Evolutionary conservation across 2,797 vertebrate species (phyloP).

Genomic region (Pygocentrus nattereri): DNA sequence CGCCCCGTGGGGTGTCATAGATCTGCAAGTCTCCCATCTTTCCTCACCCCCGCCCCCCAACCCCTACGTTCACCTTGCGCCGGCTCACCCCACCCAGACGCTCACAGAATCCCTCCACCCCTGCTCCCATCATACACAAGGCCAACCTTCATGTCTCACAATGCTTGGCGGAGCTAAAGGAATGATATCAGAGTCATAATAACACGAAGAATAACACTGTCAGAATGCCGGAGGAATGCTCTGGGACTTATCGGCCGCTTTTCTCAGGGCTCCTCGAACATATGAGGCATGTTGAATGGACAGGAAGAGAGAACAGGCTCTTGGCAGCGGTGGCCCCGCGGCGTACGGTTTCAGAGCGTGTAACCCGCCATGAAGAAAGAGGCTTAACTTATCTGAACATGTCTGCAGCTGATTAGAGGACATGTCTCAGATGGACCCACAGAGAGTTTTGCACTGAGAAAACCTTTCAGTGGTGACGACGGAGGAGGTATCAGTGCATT

Average conservation of each 20-base stretch:
- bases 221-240: constrained; percentile 57
- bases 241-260: constrained; percentile 64
- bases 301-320: constrained; percentile 53
- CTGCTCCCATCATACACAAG: constrained; percentile 34
- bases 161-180: constrained; percentile 50
- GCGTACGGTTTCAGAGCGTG: constrained; percentile 30
- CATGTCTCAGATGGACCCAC: constrained; percentile 30
- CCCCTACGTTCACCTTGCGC: constrained; percentile 27
- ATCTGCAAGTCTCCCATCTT: constrained; percentile 24
- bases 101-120: constrained; percentile 8
- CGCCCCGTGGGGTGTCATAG: constrained; percentile 11
- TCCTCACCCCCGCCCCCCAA: constrained; percentile 24
- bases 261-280: constrained; percentile 74
- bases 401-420: constrained; percentile 55
- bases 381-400: constrained; percentile 43
- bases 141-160: constrained; percentile 35
- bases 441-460: not conserved
- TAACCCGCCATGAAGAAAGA: constrained; percentile 30
- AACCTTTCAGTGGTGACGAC: constrained; percentile 1
- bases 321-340: constrained; percentile 46
- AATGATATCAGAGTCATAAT: constrained; percentile 62
- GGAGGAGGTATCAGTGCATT: constrained; percentile 16
- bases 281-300: constrained; percentile 56
- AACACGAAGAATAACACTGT: constrained; percentile 53
- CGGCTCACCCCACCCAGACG: constrained; percentile 30